Percentiles rank a stretch among this genome's conserved stretches.
Conservation (phyloP, 2,888 invertebrate species). For the Volucella zonaria region DNA sequence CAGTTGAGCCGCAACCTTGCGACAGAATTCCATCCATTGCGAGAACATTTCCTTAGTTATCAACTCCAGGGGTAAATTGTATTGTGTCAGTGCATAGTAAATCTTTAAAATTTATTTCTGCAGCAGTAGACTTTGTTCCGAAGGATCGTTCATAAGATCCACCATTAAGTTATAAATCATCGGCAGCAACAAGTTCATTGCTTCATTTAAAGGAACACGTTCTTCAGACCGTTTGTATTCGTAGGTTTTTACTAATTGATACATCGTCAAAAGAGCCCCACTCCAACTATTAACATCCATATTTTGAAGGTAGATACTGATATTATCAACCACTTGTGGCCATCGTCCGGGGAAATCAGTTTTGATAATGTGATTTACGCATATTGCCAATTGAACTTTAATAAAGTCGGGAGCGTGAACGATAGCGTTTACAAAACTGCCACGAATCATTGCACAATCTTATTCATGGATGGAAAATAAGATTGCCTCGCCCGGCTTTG, state of each 20-base stretch:
- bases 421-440: constrained; percentile 97
- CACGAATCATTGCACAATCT: constrained; percentile 95
- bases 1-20: constrained; percentile 91
- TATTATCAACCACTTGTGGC: constrained; percentile 98
- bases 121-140: constrained; percentile 93
- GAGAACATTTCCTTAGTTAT: constrained; percentile 94
- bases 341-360: constrained; percentile 97
- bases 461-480: constrained; percentile 97
- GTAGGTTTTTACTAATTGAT: constrained; percentile 96
- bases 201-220: constrained; percentile 94
- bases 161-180: constrained; percentile 93
- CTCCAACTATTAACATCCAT: constrained; percentile 93
- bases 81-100: constrained; percentile 96
- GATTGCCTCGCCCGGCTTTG: constrained; percentile 88
- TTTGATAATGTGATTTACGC: constrained; percentile 95
- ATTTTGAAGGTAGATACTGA: constrained; percentile 95
- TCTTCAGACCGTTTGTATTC: constrained; percentile 96
- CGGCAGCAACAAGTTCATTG: constrained; percentile 96
- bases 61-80: constrained; percentile 90
- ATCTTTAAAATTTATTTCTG: constrained; percentile 96
- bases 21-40: constrained; percentile 97
- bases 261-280: constrained; percentile 94
- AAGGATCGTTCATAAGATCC: constrained; percentile 90
- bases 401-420: constrained; percentile 96
- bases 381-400: constrained; percentile 93